Percentiles rank a stretch among this genome's conserved stretches.
These are phyloP conservation scores for Eriocheir sinensis DNA, from an alignment of 1,140 invertebrate genomes.

Conservation along the genomic window DNA sequence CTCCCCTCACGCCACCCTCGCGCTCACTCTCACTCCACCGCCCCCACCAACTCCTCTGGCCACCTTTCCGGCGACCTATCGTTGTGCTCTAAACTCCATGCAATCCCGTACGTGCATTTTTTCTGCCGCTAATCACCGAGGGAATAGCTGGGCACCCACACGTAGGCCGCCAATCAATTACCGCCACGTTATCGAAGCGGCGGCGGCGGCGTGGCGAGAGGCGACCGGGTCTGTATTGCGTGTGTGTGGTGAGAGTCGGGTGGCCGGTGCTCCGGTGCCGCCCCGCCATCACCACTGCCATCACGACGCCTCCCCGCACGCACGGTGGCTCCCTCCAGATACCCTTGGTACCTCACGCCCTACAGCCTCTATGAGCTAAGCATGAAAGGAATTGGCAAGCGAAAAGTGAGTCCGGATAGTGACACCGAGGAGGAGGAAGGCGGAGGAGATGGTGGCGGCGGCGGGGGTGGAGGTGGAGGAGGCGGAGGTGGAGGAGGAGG, in stretches of 20 bases:
- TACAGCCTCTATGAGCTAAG: slow-evolving; percentile 71
- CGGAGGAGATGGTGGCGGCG: slow-evolving; percentile 29
- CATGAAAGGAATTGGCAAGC: slow-evolving; percentile 56
- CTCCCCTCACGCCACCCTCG: neutral
- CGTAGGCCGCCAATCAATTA: neutral
- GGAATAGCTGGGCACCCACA: neutral
- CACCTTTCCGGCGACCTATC: neutral
- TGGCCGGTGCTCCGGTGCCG: slow-evolving; percentile 1
- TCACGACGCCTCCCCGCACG: neutral
- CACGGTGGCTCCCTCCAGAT: slow-evolving; percentile 67
- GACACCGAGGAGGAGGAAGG: neutral
- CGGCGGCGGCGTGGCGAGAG: neutral
- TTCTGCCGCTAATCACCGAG: slow-evolving; percentile 1
- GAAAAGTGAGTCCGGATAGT: slow-evolving; percentile 60
- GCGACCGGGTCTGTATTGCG: neutral
- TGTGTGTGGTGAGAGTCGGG: neutral
- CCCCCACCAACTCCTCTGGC: neutral
- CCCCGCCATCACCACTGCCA: slow-evolving; percentile 28
- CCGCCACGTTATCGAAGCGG: neutral
- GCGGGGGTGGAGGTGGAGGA: slow-evolving; percentile 27
- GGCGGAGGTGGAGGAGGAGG: slow-evolving; percentile 44
- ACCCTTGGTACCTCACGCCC: slow-evolving; percentile 72
- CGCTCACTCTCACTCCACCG: neutral
- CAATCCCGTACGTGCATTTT: neutral
- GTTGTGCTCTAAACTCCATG: neutral